phyloP scores from a whole-genome alignment of 2,888 invertebrate species.

The Syrista parreyssii region DNA sequence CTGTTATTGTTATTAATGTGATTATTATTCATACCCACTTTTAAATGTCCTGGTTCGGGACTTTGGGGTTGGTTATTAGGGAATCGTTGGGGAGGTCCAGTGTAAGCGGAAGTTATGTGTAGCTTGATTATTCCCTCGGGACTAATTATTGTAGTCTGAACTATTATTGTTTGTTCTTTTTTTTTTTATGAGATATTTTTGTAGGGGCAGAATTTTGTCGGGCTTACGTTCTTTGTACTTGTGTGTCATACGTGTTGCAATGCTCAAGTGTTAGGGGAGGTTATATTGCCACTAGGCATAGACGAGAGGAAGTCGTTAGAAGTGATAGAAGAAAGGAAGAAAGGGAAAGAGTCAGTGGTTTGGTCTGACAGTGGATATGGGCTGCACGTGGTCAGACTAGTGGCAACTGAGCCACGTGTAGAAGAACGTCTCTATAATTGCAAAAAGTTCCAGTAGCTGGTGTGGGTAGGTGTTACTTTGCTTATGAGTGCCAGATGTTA shows the following conservation, averaged over 20 bases:
- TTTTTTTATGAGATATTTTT: too few relatives aligned
- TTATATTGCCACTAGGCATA: background rate
- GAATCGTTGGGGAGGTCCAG: too few relatives aligned
- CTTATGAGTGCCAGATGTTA: slow-evolving; percentile 33
- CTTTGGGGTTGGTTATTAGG: too few relatives aligned
- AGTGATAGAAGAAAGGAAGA: slow-evolving; percentile 9
- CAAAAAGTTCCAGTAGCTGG: slow-evolving; percentile 25
- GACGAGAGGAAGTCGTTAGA: slow-evolving; percentile 21
- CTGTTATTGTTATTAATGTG: too few relatives aligned
- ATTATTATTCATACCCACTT: too few relatives aligned
- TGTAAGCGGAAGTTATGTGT: too few relatives aligned
- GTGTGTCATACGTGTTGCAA: slow-evolving; percentile 34
- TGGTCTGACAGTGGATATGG: slow-evolving; percentile 16
- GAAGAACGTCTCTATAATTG: slow-evolving; percentile 34
- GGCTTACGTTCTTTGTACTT: too few relatives aligned
- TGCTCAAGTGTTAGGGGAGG: slow-evolving; percentile 21
- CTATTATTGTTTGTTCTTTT: too few relatives aligned
- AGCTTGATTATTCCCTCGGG: too few relatives aligned
- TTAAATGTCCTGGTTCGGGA: too few relatives aligned
- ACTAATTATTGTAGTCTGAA: too few relatives aligned
- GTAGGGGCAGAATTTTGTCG: too few relatives aligned
- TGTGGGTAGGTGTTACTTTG: slow-evolving; percentile 26
- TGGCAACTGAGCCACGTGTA: slow-evolving; percentile 10
- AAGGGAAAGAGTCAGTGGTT: background rate
- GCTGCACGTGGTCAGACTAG: slow-evolving; percentile 8